Percentiles rank a stretch among this genome's conserved stretches.
phyloP scores from a whole-genome alignment of 2,113 vertebrate genomes.

The Aegithalos caudatus region DNA sequence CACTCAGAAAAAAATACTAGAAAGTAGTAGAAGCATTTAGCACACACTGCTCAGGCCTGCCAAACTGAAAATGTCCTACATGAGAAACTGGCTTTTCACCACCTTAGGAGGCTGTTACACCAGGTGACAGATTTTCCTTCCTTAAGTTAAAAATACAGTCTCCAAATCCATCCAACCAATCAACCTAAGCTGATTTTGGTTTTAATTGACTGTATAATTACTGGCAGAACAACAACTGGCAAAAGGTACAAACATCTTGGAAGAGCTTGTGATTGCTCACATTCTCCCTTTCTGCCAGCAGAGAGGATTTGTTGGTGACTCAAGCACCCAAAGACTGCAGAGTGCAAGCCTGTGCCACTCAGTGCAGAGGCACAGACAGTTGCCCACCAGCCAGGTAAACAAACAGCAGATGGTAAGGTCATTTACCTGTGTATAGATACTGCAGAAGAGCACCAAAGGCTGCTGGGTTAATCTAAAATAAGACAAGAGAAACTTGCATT shows the following conservation, averaged over 20 bases:
- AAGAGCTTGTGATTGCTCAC: not conserved
- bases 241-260: not conserved
- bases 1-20: not conserved
- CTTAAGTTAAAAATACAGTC: not conserved
- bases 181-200: not conserved
- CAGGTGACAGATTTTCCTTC: not conserved
- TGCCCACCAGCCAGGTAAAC: not conserved
- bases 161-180: not conserved
- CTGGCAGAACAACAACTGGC: not conserved
- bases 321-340: not conserved
- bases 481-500: slow-evolving; percentile 1
- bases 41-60: not conserved
- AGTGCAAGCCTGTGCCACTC: not conserved
- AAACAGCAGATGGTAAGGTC: not conserved
- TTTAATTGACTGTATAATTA: not conserved
- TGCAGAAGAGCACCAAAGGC: slow-evolving; percentile 91
- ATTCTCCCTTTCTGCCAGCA: not conserved
- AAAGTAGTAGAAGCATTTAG: not conserved
- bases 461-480: slow-evolving; percentile 88
- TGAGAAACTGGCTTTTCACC: not conserved
- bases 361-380: not conserved
- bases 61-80: not conserved
- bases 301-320: not conserved
- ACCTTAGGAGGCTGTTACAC: not conserved
- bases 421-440: slow-evolving; percentile 93